Percentiles rank a stretch among this genome's conserved stretches.
Conservation (phyloP, 2,888 invertebrate species). For the Phlogophora meticulosa region DNA sequence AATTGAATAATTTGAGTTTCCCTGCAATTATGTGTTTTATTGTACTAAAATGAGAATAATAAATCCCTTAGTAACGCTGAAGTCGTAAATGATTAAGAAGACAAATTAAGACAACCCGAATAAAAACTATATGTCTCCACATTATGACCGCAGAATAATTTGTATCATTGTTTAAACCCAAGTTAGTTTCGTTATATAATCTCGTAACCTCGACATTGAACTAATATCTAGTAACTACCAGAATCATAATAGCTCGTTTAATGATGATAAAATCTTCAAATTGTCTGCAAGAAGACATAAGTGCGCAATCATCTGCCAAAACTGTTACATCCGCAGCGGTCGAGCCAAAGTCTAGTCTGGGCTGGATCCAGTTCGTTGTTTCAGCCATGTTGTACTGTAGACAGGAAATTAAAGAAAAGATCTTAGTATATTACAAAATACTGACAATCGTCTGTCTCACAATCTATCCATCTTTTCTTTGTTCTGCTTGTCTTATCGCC, state of each 20-base stretch:
- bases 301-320: conserved; percentile 57
- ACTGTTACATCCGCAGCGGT: conserved; percentile 52
- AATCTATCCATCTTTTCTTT: not conserved
- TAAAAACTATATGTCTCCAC: not conserved
- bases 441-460: not conserved
- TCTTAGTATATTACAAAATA: not conserved
- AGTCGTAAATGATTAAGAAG: not conserved
- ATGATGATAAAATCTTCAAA: conserved; percentile 49
- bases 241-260: conserved; percentile 29
- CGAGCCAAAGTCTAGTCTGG: conserved; percentile 25
- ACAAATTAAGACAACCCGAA: not conserved
- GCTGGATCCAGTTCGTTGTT: conserved; percentile 40
- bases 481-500: not conserved
- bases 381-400: not conserved
- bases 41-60: not conserved
- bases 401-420: not conserved
- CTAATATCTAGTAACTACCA: conserved; percentile 21
- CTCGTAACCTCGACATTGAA: not conserved
- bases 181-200: not conserved
- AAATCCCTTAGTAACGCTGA: not conserved
- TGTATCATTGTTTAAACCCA: too few relatives aligned
- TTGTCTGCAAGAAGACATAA: conserved; percentile 45
- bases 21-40: not conserved
- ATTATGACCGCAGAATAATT: too few relatives aligned
- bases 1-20: not conserved